phyloP scores from a whole-genome alignment of 2,888 invertebrate species.

The Oligia strigilis region DNA sequence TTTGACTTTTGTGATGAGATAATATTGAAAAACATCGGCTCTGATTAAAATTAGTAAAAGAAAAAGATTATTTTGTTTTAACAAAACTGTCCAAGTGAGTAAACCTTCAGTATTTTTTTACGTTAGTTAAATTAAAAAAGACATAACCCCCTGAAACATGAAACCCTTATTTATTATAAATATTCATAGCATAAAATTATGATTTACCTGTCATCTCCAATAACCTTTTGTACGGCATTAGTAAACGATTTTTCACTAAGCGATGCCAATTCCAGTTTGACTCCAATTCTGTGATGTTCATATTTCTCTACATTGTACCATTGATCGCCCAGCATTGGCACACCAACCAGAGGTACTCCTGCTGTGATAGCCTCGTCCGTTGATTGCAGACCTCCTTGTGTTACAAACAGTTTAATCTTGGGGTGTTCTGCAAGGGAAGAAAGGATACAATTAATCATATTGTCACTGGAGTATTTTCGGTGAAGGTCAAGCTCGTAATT shows the following conservation, averaged over 20 bases:
- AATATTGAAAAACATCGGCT: no score
- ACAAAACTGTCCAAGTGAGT: no score
- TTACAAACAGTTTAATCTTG: conserved; percentile 86
- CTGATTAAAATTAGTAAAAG: no score
- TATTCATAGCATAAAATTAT: background rate
- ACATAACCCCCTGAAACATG: no score
- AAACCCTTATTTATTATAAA: no score
- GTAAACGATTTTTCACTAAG: conserved; percentile 72
- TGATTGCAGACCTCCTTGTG: conserved; percentile 87
- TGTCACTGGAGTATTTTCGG: no score
- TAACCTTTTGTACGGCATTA: conserved; percentile 69
- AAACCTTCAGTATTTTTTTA: no score
- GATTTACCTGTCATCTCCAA: conserved; percentile 72
- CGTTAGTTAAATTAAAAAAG: no score
- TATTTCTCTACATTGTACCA: conserved; percentile 81
- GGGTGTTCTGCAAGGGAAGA: conserved; percentile 38
- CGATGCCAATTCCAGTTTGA: conserved; percentile 68
- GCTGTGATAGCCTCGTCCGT: conserved; percentile 85
- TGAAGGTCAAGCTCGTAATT: background rate
- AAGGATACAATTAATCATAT: background rate
- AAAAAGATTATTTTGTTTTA: no score
- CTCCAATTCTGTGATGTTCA: conserved; percentile 73
- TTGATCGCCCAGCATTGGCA: conserved; percentile 86
- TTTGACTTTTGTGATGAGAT: no score
- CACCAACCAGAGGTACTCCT: conserved; percentile 82